Conservation (phyloP, 2,888 invertebrate species). For the Hirtodrosophila confusa region DNA sequence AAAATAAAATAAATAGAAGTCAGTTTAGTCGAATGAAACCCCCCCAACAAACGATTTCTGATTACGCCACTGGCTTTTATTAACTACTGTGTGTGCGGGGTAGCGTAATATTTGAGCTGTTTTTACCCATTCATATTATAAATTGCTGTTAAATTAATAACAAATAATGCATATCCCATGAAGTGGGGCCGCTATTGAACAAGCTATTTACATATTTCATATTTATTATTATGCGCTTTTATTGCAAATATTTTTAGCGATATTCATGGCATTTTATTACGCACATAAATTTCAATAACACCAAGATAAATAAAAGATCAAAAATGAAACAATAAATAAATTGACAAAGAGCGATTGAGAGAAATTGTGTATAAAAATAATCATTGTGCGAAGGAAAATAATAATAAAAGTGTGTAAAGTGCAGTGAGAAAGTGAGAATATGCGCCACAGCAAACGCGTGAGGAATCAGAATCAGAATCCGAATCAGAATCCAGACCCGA, state of each 20-base stretch:
- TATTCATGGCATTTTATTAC: constrained; percentile 8
- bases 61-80: too few relatives aligned
- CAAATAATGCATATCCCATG: constrained; percentile 24
- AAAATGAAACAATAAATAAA: constrained; percentile 28
- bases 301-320: not conserved
- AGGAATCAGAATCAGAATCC: constrained; percentile 5
- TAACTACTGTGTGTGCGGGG: too few relatives aligned
- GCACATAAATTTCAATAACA: constrained; percentile 15
- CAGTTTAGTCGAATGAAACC: too few relatives aligned
- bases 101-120: not conserved
- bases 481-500: constrained; percentile 18
- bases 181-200: constrained; percentile 15
- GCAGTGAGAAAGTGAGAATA: constrained; percentile 30
- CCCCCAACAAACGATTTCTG: too few relatives aligned
- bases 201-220: constrained; percentile 22
- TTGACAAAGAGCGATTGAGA: not conserved
- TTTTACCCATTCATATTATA: constrained; percentile 8
- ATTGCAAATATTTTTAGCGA: constrained; percentile 8
- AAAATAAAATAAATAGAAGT: too few relatives aligned
- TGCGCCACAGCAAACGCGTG: constrained; percentile 26
- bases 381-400: not conserved
- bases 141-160: constrained; percentile 29
- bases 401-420: constrained; percentile 27
- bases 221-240: constrained; percentile 13
- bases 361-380: constrained; percentile 9